Base-by-base conservation (phyloP, 2,888 invertebrate species). In the Drosophila ustulata region DNA sequence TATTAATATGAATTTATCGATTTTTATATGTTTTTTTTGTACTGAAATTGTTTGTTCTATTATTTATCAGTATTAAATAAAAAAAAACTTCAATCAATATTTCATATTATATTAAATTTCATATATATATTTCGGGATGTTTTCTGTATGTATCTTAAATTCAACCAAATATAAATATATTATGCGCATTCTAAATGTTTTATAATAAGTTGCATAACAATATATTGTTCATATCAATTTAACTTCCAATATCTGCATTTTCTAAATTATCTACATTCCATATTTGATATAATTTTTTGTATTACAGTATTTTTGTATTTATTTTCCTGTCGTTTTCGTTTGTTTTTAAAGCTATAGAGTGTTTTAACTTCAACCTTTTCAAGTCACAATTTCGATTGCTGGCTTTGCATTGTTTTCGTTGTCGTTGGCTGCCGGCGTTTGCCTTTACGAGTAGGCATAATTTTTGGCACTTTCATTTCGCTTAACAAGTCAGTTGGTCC, bases 401-500 rank as follows among this genome's bases (percentile, higher is more conserved):
- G 30, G 66, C 78, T 69, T 71, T 70, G 59, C 72, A 71, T 45
- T 71, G 63, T 68, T 69, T 71, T 67, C 45, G 41, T 47, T 37
- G 23, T 30, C 25, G 53, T 56, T 11, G 58, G 52, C 58, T 66
- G 43, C 18, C 41, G 55, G 50, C 70, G n/a, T 43, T 41, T 62
- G n/a, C 63, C 49, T 50, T 71, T 52, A 18, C 18, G 18, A 18
- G 18, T 61, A 43, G 56, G 56, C 71, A 82, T 88, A 80, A 82
- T 82, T 86, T 88, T 82, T 65, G 86, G 82, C 69, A 66, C 82
- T 85, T 85, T 73, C 82, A 66, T 85, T 69, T 64, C 53, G 71
- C 71, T 73, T 66, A 63, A 64, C 61, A 47, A 63, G 34, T 46
- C 37, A 28, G 30, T 13, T 43, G 41, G 11, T 25, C 4, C 39